These are phyloP conservation scores for Lanius collurio DNA, from an alignment of 2,113 vertebrate genomes.

Conservation along the genomic window DNA sequence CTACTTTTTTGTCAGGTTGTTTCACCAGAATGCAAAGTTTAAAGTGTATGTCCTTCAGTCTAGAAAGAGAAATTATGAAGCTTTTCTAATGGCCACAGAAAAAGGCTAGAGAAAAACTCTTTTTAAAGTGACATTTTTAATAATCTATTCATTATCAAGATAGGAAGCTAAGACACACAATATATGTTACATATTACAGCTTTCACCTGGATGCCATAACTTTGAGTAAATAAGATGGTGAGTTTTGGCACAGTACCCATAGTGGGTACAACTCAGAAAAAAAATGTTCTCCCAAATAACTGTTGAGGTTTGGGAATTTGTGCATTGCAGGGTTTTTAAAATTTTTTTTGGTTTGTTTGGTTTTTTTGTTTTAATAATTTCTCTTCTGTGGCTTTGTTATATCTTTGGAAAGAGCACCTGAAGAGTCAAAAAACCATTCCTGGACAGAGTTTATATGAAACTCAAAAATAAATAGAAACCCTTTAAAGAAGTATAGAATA, in stretches of 20 bases:
- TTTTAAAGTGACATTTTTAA: neutral
- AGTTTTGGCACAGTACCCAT: neutral
- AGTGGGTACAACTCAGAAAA: neutral
- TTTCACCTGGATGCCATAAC: neutral
- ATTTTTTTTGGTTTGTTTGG: neutral
- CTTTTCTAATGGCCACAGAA: neutral
- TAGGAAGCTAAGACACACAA: neutral
- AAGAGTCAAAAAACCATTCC: neutral
- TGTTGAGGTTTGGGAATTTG: rapidly evolving
- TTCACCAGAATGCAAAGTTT: neutral
- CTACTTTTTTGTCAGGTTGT: neutral
- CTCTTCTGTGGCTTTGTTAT: neutral
- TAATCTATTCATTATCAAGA: neutral
- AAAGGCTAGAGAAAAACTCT: neutral
- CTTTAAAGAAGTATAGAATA: neutral
- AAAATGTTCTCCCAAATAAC: neutral
- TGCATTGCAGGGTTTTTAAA: rapidly evolving
- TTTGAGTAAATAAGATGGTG: neutral
- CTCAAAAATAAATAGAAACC: neutral
- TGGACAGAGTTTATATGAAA: neutral
- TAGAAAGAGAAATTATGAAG: neutral
- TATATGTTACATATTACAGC: neutral
- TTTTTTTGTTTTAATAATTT: neutral
- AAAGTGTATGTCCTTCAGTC: neutral
- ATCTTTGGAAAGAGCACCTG: neutral